Conservation (phyloP, 2,113 vertebrate species). For the Garra rufa region DNA sequence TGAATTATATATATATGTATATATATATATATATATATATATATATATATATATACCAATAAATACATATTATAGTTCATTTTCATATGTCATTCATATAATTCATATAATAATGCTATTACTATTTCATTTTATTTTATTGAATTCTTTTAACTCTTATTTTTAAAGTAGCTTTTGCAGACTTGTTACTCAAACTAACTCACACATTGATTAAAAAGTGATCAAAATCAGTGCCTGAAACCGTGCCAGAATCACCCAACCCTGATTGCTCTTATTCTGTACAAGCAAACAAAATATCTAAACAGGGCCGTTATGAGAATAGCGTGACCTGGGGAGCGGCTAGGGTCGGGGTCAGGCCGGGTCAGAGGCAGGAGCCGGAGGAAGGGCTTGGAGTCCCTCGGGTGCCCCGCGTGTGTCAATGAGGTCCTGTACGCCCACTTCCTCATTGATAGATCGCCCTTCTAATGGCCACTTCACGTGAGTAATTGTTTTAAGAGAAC, state of each 20-base stretch:
- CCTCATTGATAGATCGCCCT: slow-evolving; percentile 68
- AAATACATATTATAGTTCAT: no score
- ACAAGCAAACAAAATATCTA: background rate
- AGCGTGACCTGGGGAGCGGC: slow-evolving; percentile 27
- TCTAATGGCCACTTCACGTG: slow-evolving; percentile 51
- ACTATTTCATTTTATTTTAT: background rate
- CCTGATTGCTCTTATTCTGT: background rate
- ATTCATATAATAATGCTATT: no score
- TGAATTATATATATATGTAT: no score
- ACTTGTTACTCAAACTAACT: background rate
- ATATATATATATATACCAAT: no score
- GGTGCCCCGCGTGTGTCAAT: slow-evolving; percentile 68
- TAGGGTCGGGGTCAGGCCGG: slow-evolving; percentile 56
- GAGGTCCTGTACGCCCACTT: slow-evolving; percentile 59
- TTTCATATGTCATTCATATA: no score
- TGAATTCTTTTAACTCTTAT: background rate
- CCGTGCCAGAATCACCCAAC: background rate
- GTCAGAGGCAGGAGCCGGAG: slow-evolving; percentile 62
- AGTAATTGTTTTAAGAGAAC: slow-evolving; percentile 68
- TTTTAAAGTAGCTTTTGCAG: background rate
- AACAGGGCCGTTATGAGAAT: slow-evolving; percentile 22
- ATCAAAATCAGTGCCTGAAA: no score
- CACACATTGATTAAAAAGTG: background rate
- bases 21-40: no score
- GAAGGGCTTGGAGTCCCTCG: slow-evolving; percentile 66